A percentile compares a stretch with the other conserved stretches of the same genome.
Conservation (phyloP, 1,140 invertebrate genomes). For the Apis mellifera region Amel_HAv3.1 CM009941.2:1880501-1881000, state of each 20-base stretch:
- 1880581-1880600: conserved; percentile 39
- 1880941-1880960: conserved; percentile 75
- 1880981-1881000: conserved; percentile 83
- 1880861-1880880: conserved; percentile 41
- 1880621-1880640: not conserved
- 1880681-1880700: not conserved
- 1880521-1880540: conserved; percentile 72
- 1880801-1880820: conserved; percentile 34
- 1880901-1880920: conserved; percentile 51
- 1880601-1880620: conserved; percentile 26
- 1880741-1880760: conserved; percentile 65
- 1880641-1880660: conserved; percentile 66
- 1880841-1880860: conserved; percentile 57
- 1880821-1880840: conserved; percentile 16
- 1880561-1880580: conserved; percentile 36
- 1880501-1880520: conserved; percentile 82
- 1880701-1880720: conserved; percentile 3
- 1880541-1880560: conserved; percentile 33
- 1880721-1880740: conserved; percentile 44
- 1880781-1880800: conserved; percentile 31
- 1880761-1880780: conserved; percentile 43
- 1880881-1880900: conserved; percentile 30
- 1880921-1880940: conserved; percentile 78
- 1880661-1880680: too few species aligned
- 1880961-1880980: conserved; percentile 82